These are phyloP conservation scores for Xenus cinereus DNA, from an alignment of 2,113 vertebrate genomes.

Conservation along the genomic window DNA sequence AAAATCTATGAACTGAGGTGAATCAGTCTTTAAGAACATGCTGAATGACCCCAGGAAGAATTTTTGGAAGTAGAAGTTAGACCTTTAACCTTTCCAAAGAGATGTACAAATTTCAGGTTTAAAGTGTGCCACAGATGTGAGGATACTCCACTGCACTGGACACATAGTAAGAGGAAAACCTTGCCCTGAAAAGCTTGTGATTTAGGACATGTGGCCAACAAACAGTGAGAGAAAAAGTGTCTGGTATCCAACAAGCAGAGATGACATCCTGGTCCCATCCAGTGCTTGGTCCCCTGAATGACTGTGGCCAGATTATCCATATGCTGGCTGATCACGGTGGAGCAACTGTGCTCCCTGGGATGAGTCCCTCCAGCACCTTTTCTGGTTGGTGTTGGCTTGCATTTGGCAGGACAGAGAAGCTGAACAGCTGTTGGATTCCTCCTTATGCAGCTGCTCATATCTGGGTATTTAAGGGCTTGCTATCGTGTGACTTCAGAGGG, in stretches of 20 bases:
- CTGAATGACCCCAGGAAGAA: neutral
- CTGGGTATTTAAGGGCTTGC: neutral
- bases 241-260: accelerated
- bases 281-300: neutral
- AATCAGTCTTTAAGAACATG: neutral
- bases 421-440: slow-evolving; percentile 51
- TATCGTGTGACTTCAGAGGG: neutral
- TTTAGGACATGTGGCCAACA: neutral
- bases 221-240: neutral
- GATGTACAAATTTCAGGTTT: neutral
- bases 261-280: neutral
- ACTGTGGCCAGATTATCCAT: neutral
- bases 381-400: neutral
- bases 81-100: neutral
- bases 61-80: neutral
- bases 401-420: neutral
- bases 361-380: neutral
- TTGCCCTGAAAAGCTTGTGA: neutral
- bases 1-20: neutral
- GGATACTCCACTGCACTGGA: neutral
- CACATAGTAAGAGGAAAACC: neutral
- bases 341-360: neutral
- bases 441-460: slow-evolving; percentile 33
- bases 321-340: accelerated
- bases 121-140: neutral